Percentiles rank a stretch among this genome's conserved stretches.
Conservation (phyloP, 1,140 invertebrate genomes). For the Idris sp. region DNA sequence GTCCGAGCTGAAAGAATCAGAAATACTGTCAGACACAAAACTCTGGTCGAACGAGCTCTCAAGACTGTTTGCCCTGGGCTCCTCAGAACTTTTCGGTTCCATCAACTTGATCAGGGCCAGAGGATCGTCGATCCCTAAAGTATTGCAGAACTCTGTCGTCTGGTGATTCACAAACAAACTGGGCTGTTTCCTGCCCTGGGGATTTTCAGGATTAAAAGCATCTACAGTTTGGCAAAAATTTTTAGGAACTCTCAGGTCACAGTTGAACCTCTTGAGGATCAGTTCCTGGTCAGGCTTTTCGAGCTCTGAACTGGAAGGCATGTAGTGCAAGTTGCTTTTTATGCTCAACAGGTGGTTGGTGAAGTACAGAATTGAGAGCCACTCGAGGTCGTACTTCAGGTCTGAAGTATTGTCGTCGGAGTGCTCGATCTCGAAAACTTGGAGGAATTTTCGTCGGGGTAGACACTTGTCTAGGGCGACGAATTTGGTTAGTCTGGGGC, state of each 20-base stretch:
- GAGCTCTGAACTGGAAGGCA: slow-evolving; percentile 86
- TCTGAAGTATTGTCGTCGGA: slow-evolving; percentile 79
- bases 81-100: slow-evolving; percentile 30
- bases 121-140: slow-evolving; percentile 88
- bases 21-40: slow-evolving; percentile 51
- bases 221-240: slow-evolving; percentile 88
- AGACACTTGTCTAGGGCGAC: slow-evolving; percentile 97
- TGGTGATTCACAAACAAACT: slow-evolving; percentile 86
- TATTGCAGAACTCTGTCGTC: slow-evolving; percentile 89
- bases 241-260: slow-evolving; percentile 83
- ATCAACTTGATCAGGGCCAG: slow-evolving; percentile 75
- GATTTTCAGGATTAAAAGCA: slow-evolving; percentile 79
- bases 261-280: slow-evolving; percentile 83
- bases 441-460: slow-evolving; percentile 91
- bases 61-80: slow-evolving; percentile 28
- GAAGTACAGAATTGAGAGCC: slow-evolving; percentile 90
- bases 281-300: slow-evolving; percentile 85
- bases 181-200: slow-evolving; percentile 61
- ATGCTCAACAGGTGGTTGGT: slow-evolving; percentile 93
- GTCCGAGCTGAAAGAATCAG: slow-evolving; percentile 46
- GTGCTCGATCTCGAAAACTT: slow-evolving; percentile 82
- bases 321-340: slow-evolving; percentile 83
- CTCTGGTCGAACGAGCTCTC: slow-evolving; percentile 57
- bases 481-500: slow-evolving; percentile 87
- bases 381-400: slow-evolving; percentile 94